phyloP scores from a whole-genome alignment of 2,797 vertebrate species.

The Myoxocephalus aenaeus region DNA sequence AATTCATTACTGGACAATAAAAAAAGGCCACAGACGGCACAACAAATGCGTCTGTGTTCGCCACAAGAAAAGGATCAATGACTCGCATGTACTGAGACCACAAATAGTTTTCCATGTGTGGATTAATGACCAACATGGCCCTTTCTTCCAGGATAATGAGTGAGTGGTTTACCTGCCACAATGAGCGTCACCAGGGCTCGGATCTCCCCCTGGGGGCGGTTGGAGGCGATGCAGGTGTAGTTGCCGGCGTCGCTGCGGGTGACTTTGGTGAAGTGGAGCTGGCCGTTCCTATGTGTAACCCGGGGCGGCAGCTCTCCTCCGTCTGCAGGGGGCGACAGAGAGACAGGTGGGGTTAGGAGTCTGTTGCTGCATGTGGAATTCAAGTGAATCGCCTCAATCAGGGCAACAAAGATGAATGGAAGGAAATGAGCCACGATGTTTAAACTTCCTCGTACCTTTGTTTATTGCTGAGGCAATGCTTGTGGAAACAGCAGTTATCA shows the following conservation, averaged over 20 bases:
- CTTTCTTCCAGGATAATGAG: constrained; percentile 7
- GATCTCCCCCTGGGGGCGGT: constrained; percentile 94
- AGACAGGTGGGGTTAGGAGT: not conserved
- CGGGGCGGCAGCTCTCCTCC: constrained; percentile 89
- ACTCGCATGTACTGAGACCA: constrained; percentile 30
- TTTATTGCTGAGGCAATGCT: constrained; percentile 19
- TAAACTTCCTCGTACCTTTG: constrained; percentile 2
- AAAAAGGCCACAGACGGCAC: constrained; percentile 41
- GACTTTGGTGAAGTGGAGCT: constrained; percentile 91
- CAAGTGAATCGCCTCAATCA: constrained; percentile 14
- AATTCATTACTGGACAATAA: constrained; percentile 57
- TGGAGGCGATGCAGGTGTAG: constrained; percentile 96
- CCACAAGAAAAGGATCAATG: constrained; percentile 40
- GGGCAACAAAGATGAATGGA: constrained; percentile 9
- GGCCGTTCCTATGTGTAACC: constrained; percentile 87
- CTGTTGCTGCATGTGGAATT: constrained; percentile 9
- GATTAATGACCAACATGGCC: constrained; percentile 21
- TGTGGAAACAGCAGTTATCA: constrained; percentile 18
- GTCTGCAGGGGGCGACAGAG: constrained; percentile 81
- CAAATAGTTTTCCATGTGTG: constrained; percentile 24
- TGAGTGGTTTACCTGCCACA: constrained; percentile 88
- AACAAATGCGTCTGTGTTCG: constrained; percentile 45
- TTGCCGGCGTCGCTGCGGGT: constrained; percentile 91
- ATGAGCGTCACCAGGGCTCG: constrained; percentile 89
- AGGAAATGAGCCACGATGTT: constrained; percentile 27